These are phyloP conservation scores for Darevskia mixta DNA, from an alignment of 2,797 vertebrate species.

Conservation along the genomic window DNA sequence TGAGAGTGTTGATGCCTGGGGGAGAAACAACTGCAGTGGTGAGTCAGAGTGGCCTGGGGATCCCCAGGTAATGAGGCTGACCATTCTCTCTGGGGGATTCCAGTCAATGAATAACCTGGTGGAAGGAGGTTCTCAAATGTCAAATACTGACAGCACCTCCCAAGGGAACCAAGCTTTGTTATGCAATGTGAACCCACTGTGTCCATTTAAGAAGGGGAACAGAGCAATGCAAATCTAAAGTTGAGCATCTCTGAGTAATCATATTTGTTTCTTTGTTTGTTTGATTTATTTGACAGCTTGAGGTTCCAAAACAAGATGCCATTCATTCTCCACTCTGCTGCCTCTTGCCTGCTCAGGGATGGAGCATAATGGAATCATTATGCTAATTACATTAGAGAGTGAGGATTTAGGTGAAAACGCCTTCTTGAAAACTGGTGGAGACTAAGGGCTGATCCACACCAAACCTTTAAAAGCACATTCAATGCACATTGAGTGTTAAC, in stretches of 20 bases:
- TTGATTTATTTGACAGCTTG: background rate
- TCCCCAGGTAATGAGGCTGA: conserved; percentile 20
- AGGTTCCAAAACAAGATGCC: conserved; percentile 17
- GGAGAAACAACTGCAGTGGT: conserved; percentile 37
- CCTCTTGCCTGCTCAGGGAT: background rate
- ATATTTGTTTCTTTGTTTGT: background rate
- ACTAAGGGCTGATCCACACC: too few relatives aligned
- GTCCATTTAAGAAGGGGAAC: background rate
- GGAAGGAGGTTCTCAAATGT: conserved; percentile 21
- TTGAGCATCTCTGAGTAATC: background rate
- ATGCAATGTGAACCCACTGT: background rate
- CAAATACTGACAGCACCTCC: conserved; percentile 47
- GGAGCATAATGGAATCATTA: too few relatives aligned
- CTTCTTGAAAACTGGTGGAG: background rate
- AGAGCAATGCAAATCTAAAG: conserved; percentile 16
- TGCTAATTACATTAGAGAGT: background rate
- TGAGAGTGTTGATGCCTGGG: conserved; percentile 41
- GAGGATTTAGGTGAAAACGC: background rate
- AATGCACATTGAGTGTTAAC: too few relatives aligned
- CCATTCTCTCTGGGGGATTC: conserved; percentile 29
- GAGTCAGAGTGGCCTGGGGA: conserved; percentile 30
- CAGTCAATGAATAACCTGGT: conserved; percentile 45
- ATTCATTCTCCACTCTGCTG: background rate
- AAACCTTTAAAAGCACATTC: too few relatives aligned
- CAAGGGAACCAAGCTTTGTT: conserved; percentile 1